Base-by-base conservation (phyloP, 1,140 invertebrate genomes). In the Drosophila lacertosa region DNA sequence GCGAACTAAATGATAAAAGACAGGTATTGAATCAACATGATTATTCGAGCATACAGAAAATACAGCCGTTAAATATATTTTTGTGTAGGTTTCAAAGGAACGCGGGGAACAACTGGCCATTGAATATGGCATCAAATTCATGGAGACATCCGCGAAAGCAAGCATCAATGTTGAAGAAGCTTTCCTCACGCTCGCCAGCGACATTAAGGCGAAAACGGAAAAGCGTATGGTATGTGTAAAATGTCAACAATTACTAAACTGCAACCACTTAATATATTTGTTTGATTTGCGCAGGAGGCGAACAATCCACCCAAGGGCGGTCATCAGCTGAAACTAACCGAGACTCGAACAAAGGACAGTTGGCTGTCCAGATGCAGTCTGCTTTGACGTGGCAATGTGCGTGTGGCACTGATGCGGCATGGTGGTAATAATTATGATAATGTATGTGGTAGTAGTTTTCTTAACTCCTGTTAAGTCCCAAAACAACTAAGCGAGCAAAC, bases 201-300 rank as follows among this genome's bases (percentile, higher is more conserved):
- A 98, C 92, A 98, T 98, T 80, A 98, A 98, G 93, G 94, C 96
- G 39, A 98, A 98, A 94, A 97, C 97, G 94, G 97, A 98, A 93
- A 98, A 98, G 91, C 97, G 97, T 95, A 94, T 98, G 95, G 97
- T 97, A 93, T 93, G 94, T 92, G 48, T 64, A 13, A 26, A 35
- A 35, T 7, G 24, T 18, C 15, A 16, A 10, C 2, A 7, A 33
- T 6, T 11, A 11, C 16, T 42, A n/a, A n/a, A n/a, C 9, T 50
- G 42, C 45, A 16, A 13, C 13, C 47, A 42, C 40, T 63, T 37
- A 13, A 11, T 55, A 33, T 32, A 20, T 73, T 83, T 29, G 26
- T 9, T 69, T 26, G 10, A n/a, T 16, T 62, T 74, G 58, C 90
- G 16, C 77, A 96, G 95, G 95, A 96, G 91, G 95, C 95, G 59